Conservation (phyloP, 1,140 invertebrate genomes). For the Pseudobourletiella spinata region DNA sequence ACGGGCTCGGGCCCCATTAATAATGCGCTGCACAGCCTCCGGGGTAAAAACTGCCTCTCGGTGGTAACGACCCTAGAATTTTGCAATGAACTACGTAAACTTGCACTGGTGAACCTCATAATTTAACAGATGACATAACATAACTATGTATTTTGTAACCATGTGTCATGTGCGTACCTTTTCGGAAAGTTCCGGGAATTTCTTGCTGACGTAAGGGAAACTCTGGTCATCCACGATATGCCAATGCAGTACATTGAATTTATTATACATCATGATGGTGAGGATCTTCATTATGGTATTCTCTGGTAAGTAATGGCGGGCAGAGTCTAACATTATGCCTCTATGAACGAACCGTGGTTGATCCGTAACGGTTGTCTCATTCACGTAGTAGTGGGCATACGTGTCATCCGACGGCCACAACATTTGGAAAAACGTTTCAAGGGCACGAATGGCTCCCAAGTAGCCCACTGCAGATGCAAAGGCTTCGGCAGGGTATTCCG, state of each 20-base stretch:
- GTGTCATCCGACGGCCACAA: constrained; percentile 12
- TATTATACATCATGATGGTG: constrained; percentile 50
- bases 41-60: constrained; percentile 57
- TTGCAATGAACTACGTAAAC: not conserved
- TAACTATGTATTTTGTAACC: constrained; percentile 11
- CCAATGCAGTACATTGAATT: constrained; percentile 56
- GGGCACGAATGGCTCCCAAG: constrained; percentile 30
- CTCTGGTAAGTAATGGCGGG: constrained; percentile 46
- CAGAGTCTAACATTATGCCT: constrained; percentile 48
- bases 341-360: constrained; percentile 46
- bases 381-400: constrained; percentile 26
- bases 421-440: constrained; percentile 35
- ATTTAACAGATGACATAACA: not conserved
- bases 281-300: constrained; percentile 42
- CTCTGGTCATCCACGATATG: constrained; percentile 51
- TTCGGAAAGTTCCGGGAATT: constrained; percentile 21
- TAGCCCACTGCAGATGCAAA: constrained; percentile 13
- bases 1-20: constrained; percentile 65
- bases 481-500: no score
- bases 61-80: constrained; percentile 55
- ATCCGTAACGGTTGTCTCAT: constrained; percentile 43
- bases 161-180: constrained; percentile 16
- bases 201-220: constrained; percentile 23
- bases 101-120: not conserved
- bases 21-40: constrained; percentile 54